phyloP scores from a whole-genome alignment of 2,113 vertebrate genomes.

The Opisthocomus hoazin region DNA sequence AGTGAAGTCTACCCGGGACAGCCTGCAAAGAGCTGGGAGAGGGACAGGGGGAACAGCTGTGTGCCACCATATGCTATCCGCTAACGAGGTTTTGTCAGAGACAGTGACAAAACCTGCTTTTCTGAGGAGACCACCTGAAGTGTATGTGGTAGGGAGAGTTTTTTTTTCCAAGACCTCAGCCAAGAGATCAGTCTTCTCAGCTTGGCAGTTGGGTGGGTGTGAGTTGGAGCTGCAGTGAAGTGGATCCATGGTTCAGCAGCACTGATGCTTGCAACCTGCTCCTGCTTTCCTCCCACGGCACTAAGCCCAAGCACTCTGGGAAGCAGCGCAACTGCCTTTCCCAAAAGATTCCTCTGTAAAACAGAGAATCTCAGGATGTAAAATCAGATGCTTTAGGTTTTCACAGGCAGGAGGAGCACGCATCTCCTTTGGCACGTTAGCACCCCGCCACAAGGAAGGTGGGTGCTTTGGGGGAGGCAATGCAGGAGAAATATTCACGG shows the following conservation, averaged over 20 bases:
- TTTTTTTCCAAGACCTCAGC: not conserved
- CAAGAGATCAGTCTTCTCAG: not conserved
- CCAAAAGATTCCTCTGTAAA: not conserved
- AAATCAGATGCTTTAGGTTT: not conserved
- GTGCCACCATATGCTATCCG: rapidly evolving
- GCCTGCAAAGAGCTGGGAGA: not conserved
- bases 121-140: not conserved
- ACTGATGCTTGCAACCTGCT: not conserved
- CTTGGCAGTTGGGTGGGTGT: rapidly evolving
- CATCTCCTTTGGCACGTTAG: rapidly evolving
- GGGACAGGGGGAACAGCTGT: not conserved
- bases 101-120: not conserved
- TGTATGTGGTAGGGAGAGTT: not conserved
- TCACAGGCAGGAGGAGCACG: not conserved
- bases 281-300: not conserved
- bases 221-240: not conserved
- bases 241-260: not conserved
- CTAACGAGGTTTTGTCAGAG: not conserved
- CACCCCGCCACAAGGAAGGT: not conserved
- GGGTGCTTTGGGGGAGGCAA: not conserved
- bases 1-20: not conserved
- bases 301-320: not conserved
- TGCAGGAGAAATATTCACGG: not conserved
- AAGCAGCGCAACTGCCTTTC: not conserved
- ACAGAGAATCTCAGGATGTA: not conserved